Evolutionary conservation across 1,140 invertebrate species (phyloP), one percentile per base, ranked within the genome.

Genomic region (Pemphigus obesinymphae): DNA sequence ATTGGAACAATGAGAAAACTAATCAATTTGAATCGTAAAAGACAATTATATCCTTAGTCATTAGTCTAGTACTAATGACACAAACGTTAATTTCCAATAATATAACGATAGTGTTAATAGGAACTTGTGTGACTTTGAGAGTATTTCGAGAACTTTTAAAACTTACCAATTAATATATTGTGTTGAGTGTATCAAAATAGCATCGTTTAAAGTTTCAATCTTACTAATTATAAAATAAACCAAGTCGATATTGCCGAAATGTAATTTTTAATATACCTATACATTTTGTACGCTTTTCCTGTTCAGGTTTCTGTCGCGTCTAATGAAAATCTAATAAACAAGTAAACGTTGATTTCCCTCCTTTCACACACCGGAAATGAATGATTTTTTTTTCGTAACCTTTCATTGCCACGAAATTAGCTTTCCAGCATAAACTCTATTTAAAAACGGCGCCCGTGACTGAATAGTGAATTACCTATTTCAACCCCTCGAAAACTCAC

Each of bases 331-430:
- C n/a, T 20, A 61, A 80, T 80, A 61, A 80, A 80, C 76, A 23
- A 43, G 76, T 80, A 58, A 78, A 78, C 75, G 75, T 37, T 58
- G 55, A 80, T 80, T 80, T 76, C 53, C 76, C 26, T 58, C 76
- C 20, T 63, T 61, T 63, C 55, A 31, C 76, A 20, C 76, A 45
- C 53, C 76, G 76, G 76, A 80, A 80, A 80, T 80, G 76, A 80
- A 80, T 6, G 55, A 43, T 55, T 50, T 80, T 43, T 50, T 80
- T 29, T n/a, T 23, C n/a, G n/a, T 45, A 43, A 11, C 34, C 34
- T 29, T 29, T 61, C 53, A 23, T 63, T 23, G 37, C 50, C 53
- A n/a, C 53, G 34, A 63, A 80, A 80, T 80, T 80, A 55, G 76
- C 76, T 80, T 55, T 80, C 76, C 23, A 55, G 55, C 55, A 31